These are phyloP conservation scores for Willowsia nigromaculata DNA, from an alignment of 2,888 invertebrate genomes.

Conservation along the genomic window DNA sequence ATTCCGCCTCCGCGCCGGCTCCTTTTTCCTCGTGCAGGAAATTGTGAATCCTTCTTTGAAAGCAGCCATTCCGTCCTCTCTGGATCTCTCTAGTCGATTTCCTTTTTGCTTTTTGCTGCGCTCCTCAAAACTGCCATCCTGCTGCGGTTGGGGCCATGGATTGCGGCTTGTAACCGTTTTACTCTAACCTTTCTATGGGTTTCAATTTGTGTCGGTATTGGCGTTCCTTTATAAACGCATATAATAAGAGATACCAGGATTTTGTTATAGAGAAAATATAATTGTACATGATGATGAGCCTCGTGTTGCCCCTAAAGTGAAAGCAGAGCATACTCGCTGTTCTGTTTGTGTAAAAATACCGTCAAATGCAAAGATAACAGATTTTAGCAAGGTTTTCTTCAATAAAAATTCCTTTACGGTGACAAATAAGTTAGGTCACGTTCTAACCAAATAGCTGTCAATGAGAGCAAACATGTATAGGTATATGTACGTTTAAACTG, in stretches of 20 bases:
- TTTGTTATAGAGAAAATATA: too few relatives aligned
- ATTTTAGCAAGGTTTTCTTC: too few relatives aligned
- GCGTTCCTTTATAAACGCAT: too few relatives aligned
- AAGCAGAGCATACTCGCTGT: too few relatives aligned
- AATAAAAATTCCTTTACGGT: constrained; percentile 20
- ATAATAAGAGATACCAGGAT: too few relatives aligned
- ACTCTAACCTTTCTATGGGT: neutral
- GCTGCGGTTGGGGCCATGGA: neutral
- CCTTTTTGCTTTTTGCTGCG: neutral
- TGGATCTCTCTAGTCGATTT: too few relatives aligned
- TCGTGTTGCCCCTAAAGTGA: neutral
- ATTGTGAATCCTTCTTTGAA: neutral
- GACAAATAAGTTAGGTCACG: constrained; percentile 38
- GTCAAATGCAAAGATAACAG: too few relatives aligned
- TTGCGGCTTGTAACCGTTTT: neutral
- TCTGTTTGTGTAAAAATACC: too few relatives aligned
- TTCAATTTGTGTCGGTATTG: too few relatives aligned
- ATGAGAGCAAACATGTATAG: neutral
- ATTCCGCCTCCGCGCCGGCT: constrained; percentile 32
- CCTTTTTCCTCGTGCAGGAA: neutral
- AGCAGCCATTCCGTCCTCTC: too few relatives aligned
- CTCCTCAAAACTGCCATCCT: neutral
- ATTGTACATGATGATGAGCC: too few relatives aligned
- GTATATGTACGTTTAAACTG: neutral
- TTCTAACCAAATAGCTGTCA: constrained; percentile 44